Evolutionary conservation across 2,797 vertebrate species (phyloP), one percentile per base, ranked within the genome.

Genomic region (Ptychadena robeensis): DNA sequence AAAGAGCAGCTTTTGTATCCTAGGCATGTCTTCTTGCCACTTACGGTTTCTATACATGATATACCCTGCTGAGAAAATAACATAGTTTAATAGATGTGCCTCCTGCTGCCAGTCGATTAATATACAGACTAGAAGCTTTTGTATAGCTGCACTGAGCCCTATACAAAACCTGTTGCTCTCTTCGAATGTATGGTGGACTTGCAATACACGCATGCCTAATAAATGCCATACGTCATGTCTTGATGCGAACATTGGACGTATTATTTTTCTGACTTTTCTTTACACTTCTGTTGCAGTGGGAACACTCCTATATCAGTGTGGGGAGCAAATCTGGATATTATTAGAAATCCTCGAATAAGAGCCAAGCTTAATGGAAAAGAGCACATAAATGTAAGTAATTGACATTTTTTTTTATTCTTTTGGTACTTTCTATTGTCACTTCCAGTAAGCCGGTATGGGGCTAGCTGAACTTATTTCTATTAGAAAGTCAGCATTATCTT

Each of bases 311-410:
- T 99, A 80, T 96, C 94, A 0, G 97, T 99, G 78, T 97, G 96
- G 72, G 98, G 98, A 53, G 98, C 96, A 22, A 97, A 99, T 88
- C 93, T 99, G 90, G 96, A 99, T 91, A 97, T 99, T 86, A 99
- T 99, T 86, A 96, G 99, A 88, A 97, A 95, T 40, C 98, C 98
- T 2, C 95, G 97, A 88, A 97, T 99, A 91, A 93, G 98, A 86
- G 98, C 97, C 87, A 98, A 97, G 88, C 97, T 98, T 0, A 96
- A 96, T 22, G 93, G 91, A 28, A 95, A 95, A 64, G 98, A 99
- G 81, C 96, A 97, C 0, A 89, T 97, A 87, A 98, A 98, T 0
- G 98, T 99, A 93, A 96, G 96, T 95, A 28, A n/a, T 53, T 61
- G 53, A n/a, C 22, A 66, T 30, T 38, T 28, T 9, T 31, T 27